Conservation (phyloP, 2,797 vertebrate genomes). For the Chaetodon trifasciatus region DNA sequence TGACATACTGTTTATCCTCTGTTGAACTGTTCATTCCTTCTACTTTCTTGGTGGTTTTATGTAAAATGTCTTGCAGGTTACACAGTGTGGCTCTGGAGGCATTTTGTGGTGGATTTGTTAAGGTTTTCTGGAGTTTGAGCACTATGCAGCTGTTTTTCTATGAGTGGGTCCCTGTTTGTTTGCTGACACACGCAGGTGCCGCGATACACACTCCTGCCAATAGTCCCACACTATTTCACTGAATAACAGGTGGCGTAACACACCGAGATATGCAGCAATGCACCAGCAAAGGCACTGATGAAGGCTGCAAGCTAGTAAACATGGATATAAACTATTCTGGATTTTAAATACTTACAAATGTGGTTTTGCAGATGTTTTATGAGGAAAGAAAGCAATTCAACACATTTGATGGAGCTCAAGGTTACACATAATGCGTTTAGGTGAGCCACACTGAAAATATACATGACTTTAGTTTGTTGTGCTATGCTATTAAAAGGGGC, state of each 20-base stretch:
- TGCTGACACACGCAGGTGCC: background rate
- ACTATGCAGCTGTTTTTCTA: background rate
- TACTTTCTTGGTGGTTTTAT: background rate
- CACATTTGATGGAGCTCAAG: background rate
- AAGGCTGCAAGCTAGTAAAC: background rate
- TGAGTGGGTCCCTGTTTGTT: background rate
- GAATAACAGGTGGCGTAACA: background rate
- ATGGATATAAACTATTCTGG: background rate
- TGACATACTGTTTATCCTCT: background rate
- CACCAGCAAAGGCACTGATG: background rate
- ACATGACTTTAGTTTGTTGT: background rate
- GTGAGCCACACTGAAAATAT: background rate
- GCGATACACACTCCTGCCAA: background rate
- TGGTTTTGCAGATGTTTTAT: background rate
- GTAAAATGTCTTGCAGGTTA: background rate
- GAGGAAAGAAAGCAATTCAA: background rate
- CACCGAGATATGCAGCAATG: background rate
- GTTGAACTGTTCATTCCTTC: background rate
- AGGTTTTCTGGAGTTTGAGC: background rate
- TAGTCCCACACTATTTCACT: background rate
- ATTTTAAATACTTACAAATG: background rate
- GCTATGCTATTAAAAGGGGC: background rate
- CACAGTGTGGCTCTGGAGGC: background rate
- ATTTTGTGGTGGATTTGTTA: background rate
- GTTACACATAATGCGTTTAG: background rate